Percentiles rank a stretch among this genome's conserved stretches.
Evolutionary conservation across 2,888 invertebrate species (phyloP).

Genomic region (Oxystoma pomonae): DNA sequence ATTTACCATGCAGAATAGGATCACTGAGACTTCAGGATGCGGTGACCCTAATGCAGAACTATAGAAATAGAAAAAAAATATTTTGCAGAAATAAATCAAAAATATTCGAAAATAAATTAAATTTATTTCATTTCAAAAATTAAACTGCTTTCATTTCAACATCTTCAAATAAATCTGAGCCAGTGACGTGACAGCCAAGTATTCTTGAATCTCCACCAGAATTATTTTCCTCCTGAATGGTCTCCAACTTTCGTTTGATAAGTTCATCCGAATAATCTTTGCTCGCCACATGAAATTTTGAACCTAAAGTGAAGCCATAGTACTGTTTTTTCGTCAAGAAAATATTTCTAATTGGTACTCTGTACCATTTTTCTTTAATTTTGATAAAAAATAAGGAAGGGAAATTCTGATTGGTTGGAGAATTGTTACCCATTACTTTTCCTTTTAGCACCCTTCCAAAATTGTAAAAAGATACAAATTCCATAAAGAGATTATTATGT

Average conservation of each 20-base stretch:
- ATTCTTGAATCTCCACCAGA: too few relatives aligned
- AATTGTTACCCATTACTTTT: conserved; percentile 31
- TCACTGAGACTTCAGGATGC: too few relatives aligned
- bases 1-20: too few relatives aligned
- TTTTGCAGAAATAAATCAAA: too few relatives aligned
- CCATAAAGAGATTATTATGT: conserved; percentile 30
- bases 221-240: too few relatives aligned
- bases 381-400: conserved; percentile 28
- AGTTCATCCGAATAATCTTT: background rate
- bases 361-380: conserved; percentile 24
- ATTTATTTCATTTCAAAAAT: too few relatives aligned
- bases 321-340: conserved; percentile 31
- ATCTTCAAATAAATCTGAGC: background rate
- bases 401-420: conserved; percentile 31
- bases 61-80: too few relatives aligned
- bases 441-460: conserved; percentile 24
- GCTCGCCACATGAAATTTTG: background rate
- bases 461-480: conserved; percentile 25
- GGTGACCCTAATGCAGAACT: too few relatives aligned
- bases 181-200: background rate
- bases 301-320: conserved; percentile 15
- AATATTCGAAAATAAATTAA: too few relatives aligned
- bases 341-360: conserved; percentile 26
- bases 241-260: background rate
- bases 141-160: background rate